Percentiles rank a stretch among this genome's conserved stretches.
Evolutionary conservation across 2,113 vertebrate genomes (phyloP).

Genomic region (Brachypteracias leptosomus): DNA sequence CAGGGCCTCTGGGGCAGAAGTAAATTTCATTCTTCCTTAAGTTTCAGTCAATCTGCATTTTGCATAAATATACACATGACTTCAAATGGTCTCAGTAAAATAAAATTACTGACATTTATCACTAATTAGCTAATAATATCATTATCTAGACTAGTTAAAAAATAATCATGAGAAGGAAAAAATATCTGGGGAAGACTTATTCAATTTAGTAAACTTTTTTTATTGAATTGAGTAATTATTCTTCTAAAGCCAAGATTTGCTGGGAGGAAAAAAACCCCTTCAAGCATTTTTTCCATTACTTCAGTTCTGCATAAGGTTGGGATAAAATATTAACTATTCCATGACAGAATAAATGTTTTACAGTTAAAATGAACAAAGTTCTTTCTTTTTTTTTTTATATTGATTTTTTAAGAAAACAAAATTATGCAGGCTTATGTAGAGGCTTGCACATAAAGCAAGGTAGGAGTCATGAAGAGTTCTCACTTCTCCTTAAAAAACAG

Average conservation of each 20-base stretch:
- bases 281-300: neutral
- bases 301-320: neutral
- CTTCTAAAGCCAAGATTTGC: neutral
- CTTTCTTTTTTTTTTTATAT: neutral
- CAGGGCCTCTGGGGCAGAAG: neutral
- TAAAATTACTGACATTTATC: slow-evolving; percentile 62
- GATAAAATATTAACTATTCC: slow-evolving; percentile 22
- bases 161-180: slow-evolving; percentile 14
- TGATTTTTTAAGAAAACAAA: neutral
- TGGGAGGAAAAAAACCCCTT: neutral
- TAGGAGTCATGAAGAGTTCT: neutral
- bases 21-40: neutral
- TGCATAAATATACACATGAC: neutral
- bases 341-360: neutral
- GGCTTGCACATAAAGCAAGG: neutral
- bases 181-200: neutral
- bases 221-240: neutral
- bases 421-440: neutral
- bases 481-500: too few relatives aligned
- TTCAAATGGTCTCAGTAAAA: slow-evolving; percentile 36
- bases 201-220: slow-evolving; percentile 25
- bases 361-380: neutral
- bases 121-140: slow-evolving; percentile 58
- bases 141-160: slow-evolving; percentile 36
- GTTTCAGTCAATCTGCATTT: slow-evolving; percentile 8